Conservation (phyloP, 2,888 invertebrate genomes). For the Amitus sp. region DNA sequence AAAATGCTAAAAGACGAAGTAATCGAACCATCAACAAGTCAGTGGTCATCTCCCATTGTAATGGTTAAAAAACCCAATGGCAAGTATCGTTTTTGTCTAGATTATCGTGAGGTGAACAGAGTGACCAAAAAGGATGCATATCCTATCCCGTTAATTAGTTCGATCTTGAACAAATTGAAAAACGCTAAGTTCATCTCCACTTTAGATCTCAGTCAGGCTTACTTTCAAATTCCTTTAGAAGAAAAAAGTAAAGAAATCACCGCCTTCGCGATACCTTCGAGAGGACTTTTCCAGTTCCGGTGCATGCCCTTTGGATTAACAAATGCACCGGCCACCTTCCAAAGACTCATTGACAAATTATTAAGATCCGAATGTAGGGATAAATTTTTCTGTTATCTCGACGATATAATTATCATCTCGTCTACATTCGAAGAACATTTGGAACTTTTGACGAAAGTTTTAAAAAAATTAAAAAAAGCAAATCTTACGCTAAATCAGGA, state of each 20-base stretch:
- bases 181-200: constrained; percentile 29
- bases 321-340: constrained; percentile 40
- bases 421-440: constrained; percentile 29
- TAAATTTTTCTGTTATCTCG: constrained; percentile 19
- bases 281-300: constrained; percentile 41
- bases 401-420: constrained; percentile 30
- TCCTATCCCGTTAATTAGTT: constrained; percentile 10
- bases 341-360: constrained; percentile 34
- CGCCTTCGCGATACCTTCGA: constrained; percentile 40
- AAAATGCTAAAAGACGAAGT: constrained; percentile 48
- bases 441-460: too few relatives aligned
- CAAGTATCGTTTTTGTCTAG: constrained; percentile 13
- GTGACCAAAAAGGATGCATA: constrained; percentile 16
- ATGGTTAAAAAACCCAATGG: constrained; percentile 45
- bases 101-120: constrained; percentile 15
- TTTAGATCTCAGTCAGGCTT: constrained; percentile 37
- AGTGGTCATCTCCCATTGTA: constrained; percentile 47
- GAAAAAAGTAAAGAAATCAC: constrained; percentile 29
- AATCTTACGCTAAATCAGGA: too few relatives aligned
- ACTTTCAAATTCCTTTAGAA: constrained; percentile 35
- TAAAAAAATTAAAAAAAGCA: too few relatives aligned
- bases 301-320: constrained; percentile 28
- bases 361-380: constrained; percentile 40
- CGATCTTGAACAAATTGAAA: constrained; percentile 7
- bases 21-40: constrained; percentile 32